Base-by-base conservation (phyloP, 2,888 invertebrate genomes). In the Latheticus oryzae region DNA sequence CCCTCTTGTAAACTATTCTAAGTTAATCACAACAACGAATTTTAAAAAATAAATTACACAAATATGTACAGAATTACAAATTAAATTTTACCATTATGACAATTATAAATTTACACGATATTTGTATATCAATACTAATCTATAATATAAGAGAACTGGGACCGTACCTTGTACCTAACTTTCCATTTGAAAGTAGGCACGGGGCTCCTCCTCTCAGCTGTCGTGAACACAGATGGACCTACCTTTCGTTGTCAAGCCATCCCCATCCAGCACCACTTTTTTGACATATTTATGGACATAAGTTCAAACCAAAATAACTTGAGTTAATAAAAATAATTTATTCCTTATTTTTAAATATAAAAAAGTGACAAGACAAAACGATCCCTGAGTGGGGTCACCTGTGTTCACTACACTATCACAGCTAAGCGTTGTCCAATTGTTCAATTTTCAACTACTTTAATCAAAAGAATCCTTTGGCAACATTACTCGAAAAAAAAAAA, bases 151-250 rank as follows among this genome's bases (percentile, higher is more conserved):
- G 64, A 69, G 67, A 72, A 72, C 60, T 69, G 65, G 64, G 79
- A 87, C 87, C 83, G 85, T 88, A 88, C 88, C 88, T 89, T 86
- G 87, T 87, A 88, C 88, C 85, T 84, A 85, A 85, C 87, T 82
- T 87, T 88, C 87, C 76, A 84, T 86, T 88, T 87, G 88, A 88
- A 87, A 81, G 87, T 85, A 84, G 86, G 85, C 88, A 84, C 87
- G 82, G 75, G 87, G 87, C 84, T 84, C 84, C 86, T 81, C 54
- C 79, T 63, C 67, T 66, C 70, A 71, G 72, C 78, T 77, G 78
- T 73, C 67, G 74, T 76, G 83, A 83, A 84, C 83, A 83, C 83
- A 83, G 82, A 76, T 73, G 74, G 74, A 77, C 77, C 77, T 78
- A 77, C 77, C 77, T 78, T 78, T 72, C 64, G 74, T 59, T 69